phyloP scores from a whole-genome alignment of 2,888 invertebrate genomes.

The Eupeodes luniger region DNA sequence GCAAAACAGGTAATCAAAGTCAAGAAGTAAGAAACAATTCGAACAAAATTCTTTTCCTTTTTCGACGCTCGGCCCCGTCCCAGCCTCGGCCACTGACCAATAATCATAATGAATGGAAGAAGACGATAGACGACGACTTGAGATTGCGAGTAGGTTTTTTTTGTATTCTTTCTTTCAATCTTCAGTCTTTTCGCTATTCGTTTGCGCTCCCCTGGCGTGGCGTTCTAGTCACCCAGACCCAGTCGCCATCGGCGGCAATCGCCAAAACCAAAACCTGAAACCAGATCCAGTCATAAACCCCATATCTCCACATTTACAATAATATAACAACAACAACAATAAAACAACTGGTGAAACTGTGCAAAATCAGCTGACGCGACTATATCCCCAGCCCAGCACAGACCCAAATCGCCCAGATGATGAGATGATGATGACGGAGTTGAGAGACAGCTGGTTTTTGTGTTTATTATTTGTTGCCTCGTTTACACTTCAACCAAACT shows the following conservation, averaged over 20 bases:
- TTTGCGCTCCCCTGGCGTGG: not conserved
- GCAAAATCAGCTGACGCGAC: constrained; percentile 36
- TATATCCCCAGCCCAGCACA: not conserved
- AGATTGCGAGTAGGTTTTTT: constrained; percentile 9
- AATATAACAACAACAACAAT: constrained; percentile 7
- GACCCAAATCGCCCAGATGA: not conserved
- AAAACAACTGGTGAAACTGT: constrained; percentile 6
- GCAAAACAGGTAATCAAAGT: constrained; percentile 65
- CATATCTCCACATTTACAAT: not conserved
- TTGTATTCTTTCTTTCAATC: not conserved
- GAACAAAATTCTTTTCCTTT: constrained; percentile 41
- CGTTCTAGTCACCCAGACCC: not conserved
- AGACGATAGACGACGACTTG: constrained; percentile 5
- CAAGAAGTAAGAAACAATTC: constrained; percentile 8
- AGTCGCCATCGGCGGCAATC: not conserved
- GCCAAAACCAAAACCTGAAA: not conserved
- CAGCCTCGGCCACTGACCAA: not conserved
- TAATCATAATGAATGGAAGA: constrained; percentile 19
- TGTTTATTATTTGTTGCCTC: not conserved
- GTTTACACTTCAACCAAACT: not conserved
- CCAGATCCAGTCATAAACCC: constrained; percentile 9
- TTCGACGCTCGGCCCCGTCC: not conserved
- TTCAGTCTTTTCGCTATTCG: not conserved
- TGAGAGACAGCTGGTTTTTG: constrained; percentile 24
- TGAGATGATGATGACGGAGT: constrained; percentile 10